Base-by-base conservation (phyloP, 1,140 invertebrate genomes). In the Phortica variegata region DNA sequence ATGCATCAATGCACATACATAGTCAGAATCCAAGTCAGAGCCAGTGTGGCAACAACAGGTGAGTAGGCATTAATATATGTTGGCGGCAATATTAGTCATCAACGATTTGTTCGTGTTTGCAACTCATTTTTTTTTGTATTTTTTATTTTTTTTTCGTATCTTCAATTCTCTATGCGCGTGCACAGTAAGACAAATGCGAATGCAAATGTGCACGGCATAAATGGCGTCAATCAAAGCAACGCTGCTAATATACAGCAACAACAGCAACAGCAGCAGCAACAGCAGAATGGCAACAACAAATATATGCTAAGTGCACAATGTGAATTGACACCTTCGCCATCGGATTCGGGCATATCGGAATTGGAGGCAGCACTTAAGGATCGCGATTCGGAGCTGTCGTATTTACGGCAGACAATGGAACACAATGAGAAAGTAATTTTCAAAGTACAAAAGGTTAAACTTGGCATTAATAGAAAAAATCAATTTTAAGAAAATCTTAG, bases 311-410 rank as follows among this genome's bases (percentile, higher is more conserved):
- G 41, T 21, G 51, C 10, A n/a, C 55, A 58, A 47, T 58, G 65
- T 38, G 72, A 75, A 43, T 50, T 88, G 43, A 89, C 88, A 18
- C 88, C 89, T 2, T 90, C 88, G 3, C 88, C 89, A 1, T 88
- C 86, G 18, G 89, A 91, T 75, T 89, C 87, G 15, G 87, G 88
- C 15, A 86, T 91, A 4, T 87, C 87, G 1, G 89, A 91, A 61
- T 78, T 91, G 50, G 90, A 91, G 75, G 84, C 83, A 52, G 81
- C 86, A 12, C 73, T 89, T 2, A 78, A 84, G 59, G 87, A 89
- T 65, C 81, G 86, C 41, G 87, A 89, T 60, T 84, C 84, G 9
- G 87, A 89, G 73, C 81, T 89, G 23, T 83, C 82, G 37, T 85
- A 85, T 57, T 76, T 89, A 13, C 70, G 87, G 16, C 85, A 88